Evolutionary conservation across 2,888 invertebrate genomes (phyloP), one percentile per base, ranked within the genome.

Genomic region (Erebia aethiops): DNA sequence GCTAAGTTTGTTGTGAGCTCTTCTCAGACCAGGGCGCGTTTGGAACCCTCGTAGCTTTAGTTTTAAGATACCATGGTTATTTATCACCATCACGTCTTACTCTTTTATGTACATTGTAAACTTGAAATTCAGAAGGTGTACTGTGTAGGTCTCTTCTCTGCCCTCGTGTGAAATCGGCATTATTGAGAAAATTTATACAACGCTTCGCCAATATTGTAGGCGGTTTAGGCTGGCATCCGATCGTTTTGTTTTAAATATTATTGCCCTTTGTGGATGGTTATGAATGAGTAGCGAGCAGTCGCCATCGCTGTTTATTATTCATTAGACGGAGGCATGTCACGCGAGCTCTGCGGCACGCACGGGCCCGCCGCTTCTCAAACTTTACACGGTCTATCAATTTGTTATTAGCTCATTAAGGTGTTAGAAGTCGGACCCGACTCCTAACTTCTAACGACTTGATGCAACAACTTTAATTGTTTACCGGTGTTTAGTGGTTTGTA

Each of bases 231-330:
- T 82, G 83, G 84, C 84, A 81, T 85, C 85, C 86, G 83, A 88
- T 88, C 84, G 87, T 82, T 88, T 87, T 87, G 84, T 86, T 81
- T 83, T 88, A 87, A 88, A 86, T 85, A 86, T 86, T 88, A 91
- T 88, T 85, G 85, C 84, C 82, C 89, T 87, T 84, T 84, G 87
- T 88, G 86, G 87, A 90, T 89, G 88, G 89, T 61, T 61, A 89
- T 89, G 91, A 91, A 90, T 90, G 91, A 91, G 89, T 86, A 86
- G 87, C 86, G 84, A 88, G 85, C 89, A 88, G 85, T 89, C 87
- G 86, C 88, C 88, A 86, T 85, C 82, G 84, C 89, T 90, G 91
- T 90, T 92, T 90, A 91, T 92, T 92, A 91, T 91, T 91, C 91
- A 91, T 91, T 89, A 91, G 90, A 88, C 87, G 90, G 86, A 84